Evolutionary conservation across 2,113 vertebrate genomes (phyloP).

Genomic region (Tympanuchus pallidicinctus): DNA sequence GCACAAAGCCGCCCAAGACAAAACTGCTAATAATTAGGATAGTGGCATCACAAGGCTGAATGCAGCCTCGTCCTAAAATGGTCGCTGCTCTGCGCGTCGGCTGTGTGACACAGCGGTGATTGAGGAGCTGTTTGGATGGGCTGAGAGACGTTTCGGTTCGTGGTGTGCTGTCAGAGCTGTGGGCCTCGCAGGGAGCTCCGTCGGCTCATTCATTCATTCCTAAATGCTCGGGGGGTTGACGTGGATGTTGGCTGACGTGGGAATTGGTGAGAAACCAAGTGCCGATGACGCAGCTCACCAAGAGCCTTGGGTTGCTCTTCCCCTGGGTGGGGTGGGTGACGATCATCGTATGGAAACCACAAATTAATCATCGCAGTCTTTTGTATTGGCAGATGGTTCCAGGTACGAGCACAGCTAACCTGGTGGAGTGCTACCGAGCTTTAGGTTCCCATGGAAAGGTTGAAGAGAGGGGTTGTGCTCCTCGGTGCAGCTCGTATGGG

Average conservation of each 20-base stretch:
- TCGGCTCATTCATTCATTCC: neutral
- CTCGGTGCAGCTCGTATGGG: neutral
- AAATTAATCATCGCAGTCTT: neutral
- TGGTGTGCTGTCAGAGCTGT: neutral
- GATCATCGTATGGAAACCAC: neutral
- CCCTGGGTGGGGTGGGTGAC: neutral
- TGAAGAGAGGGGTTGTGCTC: neutral
- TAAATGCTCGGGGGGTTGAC: neutral
- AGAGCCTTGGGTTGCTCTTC: neutral
- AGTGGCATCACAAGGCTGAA: neutral
- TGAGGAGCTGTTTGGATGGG: neutral
- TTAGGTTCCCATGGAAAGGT: neutral
- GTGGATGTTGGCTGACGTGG: neutral
- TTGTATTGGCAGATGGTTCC: neutral
- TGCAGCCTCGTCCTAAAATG: constrained; percentile 15
- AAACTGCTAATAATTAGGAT: neutral
- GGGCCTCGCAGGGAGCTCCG: neutral
- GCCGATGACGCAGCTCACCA: rapidly evolving
- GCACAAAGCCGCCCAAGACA: neutral
- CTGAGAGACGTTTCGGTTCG: neutral
- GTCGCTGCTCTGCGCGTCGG: neutral
- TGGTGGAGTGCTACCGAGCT: neutral
- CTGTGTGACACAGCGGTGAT: neutral
- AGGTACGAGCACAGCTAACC: neutral
- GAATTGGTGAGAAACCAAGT: neutral